Base-by-base conservation (phyloP, 1,140 invertebrate genomes). In the Brachionus calyciflorus region DNA sequence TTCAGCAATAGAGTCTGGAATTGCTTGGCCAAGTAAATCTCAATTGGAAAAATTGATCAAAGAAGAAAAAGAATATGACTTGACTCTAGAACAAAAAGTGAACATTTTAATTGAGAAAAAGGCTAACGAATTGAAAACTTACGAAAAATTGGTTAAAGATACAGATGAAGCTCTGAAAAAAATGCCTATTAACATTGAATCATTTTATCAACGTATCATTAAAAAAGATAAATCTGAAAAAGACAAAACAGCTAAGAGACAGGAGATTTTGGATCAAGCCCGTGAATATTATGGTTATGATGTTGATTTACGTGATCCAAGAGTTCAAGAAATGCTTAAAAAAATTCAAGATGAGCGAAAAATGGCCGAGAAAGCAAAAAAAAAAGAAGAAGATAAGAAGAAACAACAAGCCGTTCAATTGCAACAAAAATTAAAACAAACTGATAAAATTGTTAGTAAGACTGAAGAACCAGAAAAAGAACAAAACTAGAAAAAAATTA, bases 261-360 rank as follows among this genome's bases (percentile, higher is more conserved):
- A 55, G 17, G 53, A 76, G 14, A 21, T 76, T 14, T 19, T 76
- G 9, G 49, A 55, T n/a, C 49, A 57, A 21, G 73, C 73, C 1
- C 40, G 73, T 44, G 73, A 76, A 5, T 76, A 57, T 57, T 76
- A 76, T 41, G 73, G 73, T 28, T 76, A 76, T 57, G 49, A 76
- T 5, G 53, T 76, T 10, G 73, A 76, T 30, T 1, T 76, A 51
- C 37, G 53, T 3, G 73, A 76, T 24, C 37, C 55, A 10, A 73
- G 69, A 51, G 51, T 73, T 0, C 69, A 73, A 49, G 69, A 73
- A 19, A 73, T 73, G 69, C 1, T 73, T 6, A 73, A 73, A 73
- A 73, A 73, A 24, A 40, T 73, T 28, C 69, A 73, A 40, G 69
- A 73, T 7, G 69, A 73, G n/a, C 37, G 51, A 21, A 73, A 73